phyloP scores from a whole-genome alignment of 1,140 invertebrate genomes.

The Drosophila parabipectinata region DNA sequence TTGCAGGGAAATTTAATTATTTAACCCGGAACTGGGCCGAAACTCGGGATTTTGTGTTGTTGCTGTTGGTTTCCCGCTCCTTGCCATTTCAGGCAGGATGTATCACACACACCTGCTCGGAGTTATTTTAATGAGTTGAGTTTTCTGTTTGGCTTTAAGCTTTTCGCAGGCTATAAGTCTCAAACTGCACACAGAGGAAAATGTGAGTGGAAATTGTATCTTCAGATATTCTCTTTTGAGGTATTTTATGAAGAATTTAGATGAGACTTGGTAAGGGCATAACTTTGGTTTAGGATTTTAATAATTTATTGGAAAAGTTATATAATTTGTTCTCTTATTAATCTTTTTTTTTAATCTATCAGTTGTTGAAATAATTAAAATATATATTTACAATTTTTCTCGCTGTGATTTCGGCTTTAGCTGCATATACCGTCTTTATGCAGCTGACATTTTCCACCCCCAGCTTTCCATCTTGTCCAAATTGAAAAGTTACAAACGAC shows the following conservation, averaged over 20 bases:
- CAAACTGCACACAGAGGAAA: constrained; percentile 5
- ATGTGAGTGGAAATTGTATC: background rate
- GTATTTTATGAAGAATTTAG: too few relatives aligned
- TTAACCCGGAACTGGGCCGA: constrained; percentile 80
- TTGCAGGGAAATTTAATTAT: constrained; percentile 79
- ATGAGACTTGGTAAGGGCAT: too few relatives aligned
- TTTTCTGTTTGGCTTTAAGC: constrained; percentile 66
- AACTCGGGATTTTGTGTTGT: constrained; percentile 21
- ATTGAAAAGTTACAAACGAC: constrained; percentile 72
- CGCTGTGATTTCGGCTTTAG: constrained; percentile 2
- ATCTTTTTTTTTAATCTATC: background rate
- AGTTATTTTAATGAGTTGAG: constrained; percentile 78
- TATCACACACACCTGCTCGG: constrained; percentile 72
- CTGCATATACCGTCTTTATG: constrained; percentile 21
- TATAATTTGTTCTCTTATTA: too few relatives aligned
- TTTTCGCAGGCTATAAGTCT: constrained; percentile 19
- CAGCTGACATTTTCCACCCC: constrained; percentile 18
- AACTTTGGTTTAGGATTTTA: too few relatives aligned
- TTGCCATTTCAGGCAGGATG: constrained; percentile 57
- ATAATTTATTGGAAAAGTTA: too few relatives aligned
- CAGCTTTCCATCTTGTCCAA: constrained; percentile 57
- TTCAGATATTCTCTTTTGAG: background rate
- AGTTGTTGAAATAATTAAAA: background rate
- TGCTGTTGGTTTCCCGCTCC: constrained; percentile 20
- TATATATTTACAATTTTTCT: background rate